Evolutionary conservation across 2,797 vertebrate genomes (phyloP).

Genomic region (Brachymystax lenok): DNA sequence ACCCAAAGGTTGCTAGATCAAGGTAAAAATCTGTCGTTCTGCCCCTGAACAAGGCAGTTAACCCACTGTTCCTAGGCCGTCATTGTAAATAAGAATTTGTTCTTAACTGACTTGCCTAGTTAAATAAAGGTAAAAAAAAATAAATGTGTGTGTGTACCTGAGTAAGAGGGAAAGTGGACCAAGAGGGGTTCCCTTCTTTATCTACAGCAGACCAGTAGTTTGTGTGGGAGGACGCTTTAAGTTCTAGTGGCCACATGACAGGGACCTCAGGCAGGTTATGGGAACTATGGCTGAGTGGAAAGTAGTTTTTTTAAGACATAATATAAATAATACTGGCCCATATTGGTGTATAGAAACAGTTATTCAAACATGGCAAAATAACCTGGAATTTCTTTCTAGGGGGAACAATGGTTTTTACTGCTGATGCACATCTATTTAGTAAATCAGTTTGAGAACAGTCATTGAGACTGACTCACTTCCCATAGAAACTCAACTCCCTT

Average conservation of each 20-base stretch:
- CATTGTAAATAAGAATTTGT: no score
- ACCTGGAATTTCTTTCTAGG: neutral
- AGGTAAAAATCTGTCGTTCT: no score
- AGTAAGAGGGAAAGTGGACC: neutral
- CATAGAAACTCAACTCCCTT: neutral
- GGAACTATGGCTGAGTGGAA: conserved; percentile 1
- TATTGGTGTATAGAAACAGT: neutral
- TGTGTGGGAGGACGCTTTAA: neutral
- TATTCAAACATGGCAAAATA: neutral
- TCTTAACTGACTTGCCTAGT: no score
- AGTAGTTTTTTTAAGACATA: neutral
- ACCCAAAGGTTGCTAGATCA: no score
- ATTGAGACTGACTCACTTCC: neutral
- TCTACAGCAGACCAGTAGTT: neutral
- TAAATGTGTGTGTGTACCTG: neutral
- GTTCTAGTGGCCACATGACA: neutral
- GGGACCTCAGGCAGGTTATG: neutral
- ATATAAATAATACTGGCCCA: neutral
- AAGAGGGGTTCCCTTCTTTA: neutral
- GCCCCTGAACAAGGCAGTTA: no score
- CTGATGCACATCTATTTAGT: neutral
- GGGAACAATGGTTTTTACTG: neutral
- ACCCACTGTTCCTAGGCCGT: no score
- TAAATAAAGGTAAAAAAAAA: no score
- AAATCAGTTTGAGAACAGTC: neutral